Conservation (phyloP, 2,888 invertebrate genomes). For the Phrixothrix hirtus region DNA sequence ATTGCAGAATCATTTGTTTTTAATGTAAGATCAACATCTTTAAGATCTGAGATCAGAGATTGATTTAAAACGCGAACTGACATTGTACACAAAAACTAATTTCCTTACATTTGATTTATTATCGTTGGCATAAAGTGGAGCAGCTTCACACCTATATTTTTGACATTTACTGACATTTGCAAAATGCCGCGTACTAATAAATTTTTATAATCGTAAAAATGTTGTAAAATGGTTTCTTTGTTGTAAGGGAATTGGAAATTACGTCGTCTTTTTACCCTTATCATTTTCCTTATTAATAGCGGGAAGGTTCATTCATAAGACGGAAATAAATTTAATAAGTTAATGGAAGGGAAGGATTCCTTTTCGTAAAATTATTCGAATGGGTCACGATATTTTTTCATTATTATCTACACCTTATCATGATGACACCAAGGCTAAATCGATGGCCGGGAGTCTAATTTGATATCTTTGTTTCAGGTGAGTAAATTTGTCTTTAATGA, state of each 20-base stretch:
- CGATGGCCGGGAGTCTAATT: background rate
- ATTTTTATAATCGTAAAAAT: background rate
- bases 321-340: slow-evolving; percentile 25
- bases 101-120: slow-evolving; percentile 1
- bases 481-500: background rate
- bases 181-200: slow-evolving; percentile 20
- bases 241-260: background rate
- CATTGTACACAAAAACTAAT: background rate
- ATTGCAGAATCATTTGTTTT: too few species aligned
- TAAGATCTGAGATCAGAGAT: too few species aligned
- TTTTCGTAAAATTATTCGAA: slow-evolving; percentile 5
- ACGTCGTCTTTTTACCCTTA: slow-evolving; percentile 5
- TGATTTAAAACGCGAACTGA: too few species aligned
- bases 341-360: slow-evolving; percentile 21
- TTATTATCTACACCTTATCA: background rate
- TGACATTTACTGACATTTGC: slow-evolving; percentile 28
- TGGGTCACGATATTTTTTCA: slow-evolving; percentile 20
- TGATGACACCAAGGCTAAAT: background rate
- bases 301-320: slow-evolving; percentile 20
- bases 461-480: slow-evolving; percentile 17
- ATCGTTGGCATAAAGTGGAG: slow-evolving; percentile 12
- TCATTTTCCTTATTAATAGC: slow-evolving; percentile 3
- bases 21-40: too few species aligned
- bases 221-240: background rate
- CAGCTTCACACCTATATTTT: slow-evolving; percentile 12